These are phyloP conservation scores for Chloroclysta siterata DNA, from an alignment of 2,888 invertebrate genomes.

Conservation along the genomic window DNA sequence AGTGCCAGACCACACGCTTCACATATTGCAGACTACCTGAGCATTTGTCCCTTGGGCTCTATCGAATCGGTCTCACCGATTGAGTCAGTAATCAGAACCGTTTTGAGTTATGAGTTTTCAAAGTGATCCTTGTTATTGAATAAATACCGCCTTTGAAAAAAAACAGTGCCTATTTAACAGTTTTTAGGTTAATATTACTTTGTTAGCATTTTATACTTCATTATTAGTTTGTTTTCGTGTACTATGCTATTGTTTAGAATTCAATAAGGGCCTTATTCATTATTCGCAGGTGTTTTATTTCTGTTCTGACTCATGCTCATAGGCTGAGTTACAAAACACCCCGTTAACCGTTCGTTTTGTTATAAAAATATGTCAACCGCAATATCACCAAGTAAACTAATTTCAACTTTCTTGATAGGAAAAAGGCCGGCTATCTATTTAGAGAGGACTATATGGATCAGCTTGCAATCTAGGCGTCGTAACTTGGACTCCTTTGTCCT, in stretches of 20 bases:
- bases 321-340: conserved; percentile 26
- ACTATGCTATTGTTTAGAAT: conserved; percentile 19
- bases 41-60: conserved; percentile 38
- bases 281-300: conserved; percentile 35
- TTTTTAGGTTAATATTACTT: conserved; percentile 17
- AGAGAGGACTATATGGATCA: conserved; percentile 67
- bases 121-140: no score
- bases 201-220: conserved; percentile 20
- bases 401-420: conserved; percentile 54
- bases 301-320: conserved; percentile 31
- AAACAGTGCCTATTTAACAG: conserved; percentile 29
- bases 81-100: conserved; percentile 38
- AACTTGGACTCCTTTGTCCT: conserved; percentile 80
- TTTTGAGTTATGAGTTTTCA: conserved; percentile 25
- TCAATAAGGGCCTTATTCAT: conserved; percentile 19
- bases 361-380: conserved; percentile 33
- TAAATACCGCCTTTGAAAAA: no score
- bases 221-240: conserved; percentile 9
- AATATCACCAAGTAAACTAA: conserved; percentile 42
- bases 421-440: conserved; percentile 56
- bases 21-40: conserved; percentile 35
- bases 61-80: conserved; percentile 33
- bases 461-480: conserved; percentile 73
- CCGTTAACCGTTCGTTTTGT: conserved; percentile 25
- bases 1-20: conserved; percentile 27